A percentile compares a stretch with the other conserved stretches of the same genome.
These are phyloP conservation scores for Boloria euphrosyne DNA, from an alignment of 2,888 invertebrate species.

Conservation along the genomic window DNA sequence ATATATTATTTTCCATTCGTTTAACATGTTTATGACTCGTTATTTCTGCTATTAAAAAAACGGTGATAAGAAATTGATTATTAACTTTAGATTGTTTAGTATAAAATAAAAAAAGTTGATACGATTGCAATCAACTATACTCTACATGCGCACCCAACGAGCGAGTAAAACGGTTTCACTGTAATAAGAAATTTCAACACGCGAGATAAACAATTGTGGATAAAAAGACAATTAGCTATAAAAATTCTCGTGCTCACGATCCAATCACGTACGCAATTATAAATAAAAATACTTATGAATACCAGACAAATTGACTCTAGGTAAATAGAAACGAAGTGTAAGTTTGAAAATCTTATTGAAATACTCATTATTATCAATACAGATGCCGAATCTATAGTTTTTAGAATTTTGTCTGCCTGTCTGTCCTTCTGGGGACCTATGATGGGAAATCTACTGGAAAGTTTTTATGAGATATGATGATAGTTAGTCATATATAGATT, in stretches of 20 bases:
- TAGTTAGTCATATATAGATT: too few species aligned
- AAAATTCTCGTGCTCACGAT: slow-evolving; percentile 57
- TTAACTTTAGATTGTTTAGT: slow-evolving; percentile 15
- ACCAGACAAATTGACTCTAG: slow-evolving; percentile 4
- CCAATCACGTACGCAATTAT: slow-evolving; percentile 48
- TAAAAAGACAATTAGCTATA: slow-evolving; percentile 51
- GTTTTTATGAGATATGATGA: too few species aligned
- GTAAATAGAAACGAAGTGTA: not conserved
- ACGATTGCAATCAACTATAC: slow-evolving; percentile 40
- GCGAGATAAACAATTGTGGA: slow-evolving; percentile 50
- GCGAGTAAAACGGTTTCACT: slow-evolving; percentile 41
- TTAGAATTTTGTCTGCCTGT: too few species aligned
- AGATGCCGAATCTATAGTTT: too few species aligned
- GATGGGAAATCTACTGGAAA: too few species aligned
- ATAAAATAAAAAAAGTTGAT: slow-evolving; percentile 31
- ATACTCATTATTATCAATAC: too few species aligned
- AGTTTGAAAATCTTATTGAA: too few species aligned
- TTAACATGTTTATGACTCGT: not conserved
- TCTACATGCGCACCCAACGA: slow-evolving; percentile 40
- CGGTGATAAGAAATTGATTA: too few species aligned
- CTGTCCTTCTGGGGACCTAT: too few species aligned
- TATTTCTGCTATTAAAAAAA: too few species aligned
- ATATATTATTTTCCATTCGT: not conserved
- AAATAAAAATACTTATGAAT: slow-evolving; percentile 13
- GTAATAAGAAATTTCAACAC: slow-evolving; percentile 44